Evolutionary conservation across 2,797 vertebrate species (phyloP).

Genomic region (Takifugu ocellatus): DNA sequence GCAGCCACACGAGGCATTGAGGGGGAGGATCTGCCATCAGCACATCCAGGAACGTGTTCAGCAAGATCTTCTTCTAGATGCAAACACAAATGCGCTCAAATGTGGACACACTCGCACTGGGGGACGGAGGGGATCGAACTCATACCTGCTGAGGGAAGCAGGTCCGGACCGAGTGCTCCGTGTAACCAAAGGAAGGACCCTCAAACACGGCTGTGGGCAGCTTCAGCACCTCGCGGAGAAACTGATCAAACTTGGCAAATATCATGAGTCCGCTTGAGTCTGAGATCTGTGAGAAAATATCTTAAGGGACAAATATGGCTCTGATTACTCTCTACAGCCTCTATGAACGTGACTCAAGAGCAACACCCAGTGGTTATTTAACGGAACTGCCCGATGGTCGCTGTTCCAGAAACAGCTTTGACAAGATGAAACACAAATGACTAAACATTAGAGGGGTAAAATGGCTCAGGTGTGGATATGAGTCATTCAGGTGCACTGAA

Average conservation of each 20-base stretch:
- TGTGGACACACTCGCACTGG: not conserved
- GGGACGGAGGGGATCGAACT: not conserved
- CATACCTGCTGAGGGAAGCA: slow-evolving; percentile 95
- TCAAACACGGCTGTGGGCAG: slow-evolving; percentile 96
- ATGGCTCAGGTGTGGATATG: not conserved
- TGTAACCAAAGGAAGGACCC: slow-evolving; percentile 96
- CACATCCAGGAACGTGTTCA: slow-evolving; percentile 95
- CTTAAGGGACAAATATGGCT: slow-evolving; percentile 61
- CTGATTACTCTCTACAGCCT: too few relatives aligned
- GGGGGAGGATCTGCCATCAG: slow-evolving; percentile 96
- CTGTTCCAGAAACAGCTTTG: too few relatives aligned
- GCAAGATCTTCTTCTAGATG: slow-evolving; percentile 90
- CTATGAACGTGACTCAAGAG: not conserved
- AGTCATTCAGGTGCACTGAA: slow-evolving; percentile 2
- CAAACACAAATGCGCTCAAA: slow-evolving; percentile 45
- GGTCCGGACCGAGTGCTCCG: slow-evolving; percentile 86
- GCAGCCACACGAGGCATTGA: slow-evolving; percentile 98
- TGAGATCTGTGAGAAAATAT: slow-evolving; percentile 96
- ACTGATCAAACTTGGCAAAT: slow-evolving; percentile 93
- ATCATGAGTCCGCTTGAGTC: slow-evolving; percentile 90
- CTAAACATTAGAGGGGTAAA: not conserved
- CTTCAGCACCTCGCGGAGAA: slow-evolving; percentile 89
- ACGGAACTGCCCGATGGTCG: too few relatives aligned
- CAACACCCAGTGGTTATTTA: too few relatives aligned
- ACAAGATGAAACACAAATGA: too few relatives aligned